These are phyloP conservation scores for Zapus hudsonius DNA, from an alignment of 2,113 vertebrate genomes.

Conservation along the genomic window DNA sequence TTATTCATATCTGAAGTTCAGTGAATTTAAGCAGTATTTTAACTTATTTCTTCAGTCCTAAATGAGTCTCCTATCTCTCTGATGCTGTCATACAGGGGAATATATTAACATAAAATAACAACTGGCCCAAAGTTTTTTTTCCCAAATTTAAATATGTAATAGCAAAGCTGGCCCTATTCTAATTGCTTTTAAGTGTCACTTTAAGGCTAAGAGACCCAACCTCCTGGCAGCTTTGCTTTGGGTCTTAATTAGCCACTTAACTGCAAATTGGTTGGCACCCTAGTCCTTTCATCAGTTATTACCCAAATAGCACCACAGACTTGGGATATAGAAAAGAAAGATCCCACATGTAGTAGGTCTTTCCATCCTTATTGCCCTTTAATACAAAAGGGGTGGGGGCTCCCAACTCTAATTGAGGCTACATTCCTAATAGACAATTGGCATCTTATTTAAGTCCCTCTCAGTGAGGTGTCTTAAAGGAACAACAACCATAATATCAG, in stretches of 20 bases:
- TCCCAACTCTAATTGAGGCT: slow-evolving; percentile 73
- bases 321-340: slow-evolving; percentile 73
- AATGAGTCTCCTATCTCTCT: slow-evolving; percentile 66
- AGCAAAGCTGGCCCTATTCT: slow-evolving; percentile 67
- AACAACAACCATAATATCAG: slow-evolving; percentile 65
- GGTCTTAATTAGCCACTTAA: slow-evolving; percentile 78
- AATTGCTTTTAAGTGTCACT: slow-evolving; percentile 82
- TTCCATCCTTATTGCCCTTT: slow-evolving; percentile 75
- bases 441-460: slow-evolving; percentile 72
- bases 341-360: slow-evolving; percentile 74
- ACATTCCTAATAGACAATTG: slow-evolving; percentile 68
- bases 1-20: slow-evolving; percentile 58
- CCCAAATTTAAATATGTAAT: slow-evolving; percentile 79
- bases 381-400: slow-evolving; percentile 58
- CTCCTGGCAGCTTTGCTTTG: slow-evolving; percentile 79
- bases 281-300: slow-evolving; percentile 66
- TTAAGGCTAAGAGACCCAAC: slow-evolving; percentile 75
- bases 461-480: slow-evolving; percentile 54
- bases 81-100: slow-evolving; percentile 64
- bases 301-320: slow-evolving; percentile 77
- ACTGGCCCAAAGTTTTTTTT: slow-evolving; percentile 74
- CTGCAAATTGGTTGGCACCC: slow-evolving; percentile 61
- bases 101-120: slow-evolving; percentile 81
- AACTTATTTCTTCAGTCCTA: slow-evolving; percentile 74
- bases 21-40: slow-evolving; percentile 56